Base-by-base conservation (phyloP, 2,797 vertebrate species). In the Sebastes miniatus region DNA sequence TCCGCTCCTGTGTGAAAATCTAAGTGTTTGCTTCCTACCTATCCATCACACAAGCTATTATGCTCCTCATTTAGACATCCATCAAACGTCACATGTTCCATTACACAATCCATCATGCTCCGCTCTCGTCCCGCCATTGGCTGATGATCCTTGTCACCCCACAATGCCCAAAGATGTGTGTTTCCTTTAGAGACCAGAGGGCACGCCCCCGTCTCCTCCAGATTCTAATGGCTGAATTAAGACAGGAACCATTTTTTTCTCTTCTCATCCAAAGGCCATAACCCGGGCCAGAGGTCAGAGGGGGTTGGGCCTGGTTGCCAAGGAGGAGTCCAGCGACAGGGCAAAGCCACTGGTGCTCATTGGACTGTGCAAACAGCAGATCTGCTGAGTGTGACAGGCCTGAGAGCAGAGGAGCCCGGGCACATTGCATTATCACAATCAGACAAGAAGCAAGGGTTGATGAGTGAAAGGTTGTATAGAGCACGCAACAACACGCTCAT, bases 11-110 rank as follows among this genome's bases (percentile, higher is more conserved):
- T 90, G 86, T 91, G 80, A 83, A 88, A 88, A 83, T 78, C 79
- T 73, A 91, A 94, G 91, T 89, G 87, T 83, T 86, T 5, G 63
- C 89, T 94, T 95, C 93, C 94, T 93, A 94, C 87, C 91, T 94
- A 92, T 95, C 94, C 88, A 89, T 95, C 93, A 93, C 66, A 27
- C 79, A 10, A 75, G 56, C 89, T 82, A 93, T 95, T 94, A 93
- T 91, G 69, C 72, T 68, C 31, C 76, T 84, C 84, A 92, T 92
- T 87, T 84, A 85, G 83, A 84, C 93, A 91, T 94, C 90, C 89
- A 90, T 96, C 95, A 95, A 85, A 88, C 6, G 81, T 92, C 93
- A 90, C 85, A 80, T 54, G 75, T 92, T 92, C 86, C 87, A 88
- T 93, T 89, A 84, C 20, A 29, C 89, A 43, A 93, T 93, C 88